These are phyloP conservation scores for Accipiter cooperii DNA, from an alignment of 2,113 vertebrate genomes.

Conservation along the genomic window DNA sequence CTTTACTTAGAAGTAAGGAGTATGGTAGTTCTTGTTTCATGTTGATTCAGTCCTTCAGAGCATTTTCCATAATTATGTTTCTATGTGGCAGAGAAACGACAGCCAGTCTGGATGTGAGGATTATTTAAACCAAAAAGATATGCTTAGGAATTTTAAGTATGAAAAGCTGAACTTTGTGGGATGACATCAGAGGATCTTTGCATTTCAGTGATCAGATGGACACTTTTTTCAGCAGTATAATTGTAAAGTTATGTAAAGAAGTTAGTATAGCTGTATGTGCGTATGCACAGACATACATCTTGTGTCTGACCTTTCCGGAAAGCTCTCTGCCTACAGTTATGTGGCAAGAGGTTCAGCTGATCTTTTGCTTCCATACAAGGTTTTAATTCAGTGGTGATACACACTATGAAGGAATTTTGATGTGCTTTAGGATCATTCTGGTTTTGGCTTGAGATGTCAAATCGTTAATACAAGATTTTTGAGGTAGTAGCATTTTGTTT, in stretches of 20 bases:
- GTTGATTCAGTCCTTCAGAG: not conserved
- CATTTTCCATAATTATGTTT: not conserved
- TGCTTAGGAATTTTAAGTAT: not conserved
- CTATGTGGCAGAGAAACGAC: not conserved
- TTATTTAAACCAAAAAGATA: not conserved
- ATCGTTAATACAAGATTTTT: not conserved
- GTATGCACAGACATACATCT: fast-evolving
- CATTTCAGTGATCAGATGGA: not conserved
- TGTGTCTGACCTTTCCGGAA: not conserved
- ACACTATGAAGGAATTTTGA: not conserved
- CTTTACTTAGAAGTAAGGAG: not conserved
- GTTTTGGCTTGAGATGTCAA: not conserved
- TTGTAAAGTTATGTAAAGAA: not conserved
- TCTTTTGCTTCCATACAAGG: not conserved
- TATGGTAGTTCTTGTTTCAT: not conserved
- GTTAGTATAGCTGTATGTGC: not conserved
- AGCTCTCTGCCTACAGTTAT: not conserved
- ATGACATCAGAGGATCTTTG: not conserved
- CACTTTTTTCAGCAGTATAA: not conserved
- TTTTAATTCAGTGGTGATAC: not conserved
- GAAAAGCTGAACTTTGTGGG: not conserved
- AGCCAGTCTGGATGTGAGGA: not conserved
- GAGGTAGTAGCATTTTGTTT: not conserved
- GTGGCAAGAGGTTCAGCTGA: not conserved
- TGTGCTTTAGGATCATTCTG: not conserved